A percentile compares a stretch with the other conserved stretches of the same genome.
Conservation (phyloP, 2,888 invertebrate genomes). For the Abscondita cerata region DNA sequence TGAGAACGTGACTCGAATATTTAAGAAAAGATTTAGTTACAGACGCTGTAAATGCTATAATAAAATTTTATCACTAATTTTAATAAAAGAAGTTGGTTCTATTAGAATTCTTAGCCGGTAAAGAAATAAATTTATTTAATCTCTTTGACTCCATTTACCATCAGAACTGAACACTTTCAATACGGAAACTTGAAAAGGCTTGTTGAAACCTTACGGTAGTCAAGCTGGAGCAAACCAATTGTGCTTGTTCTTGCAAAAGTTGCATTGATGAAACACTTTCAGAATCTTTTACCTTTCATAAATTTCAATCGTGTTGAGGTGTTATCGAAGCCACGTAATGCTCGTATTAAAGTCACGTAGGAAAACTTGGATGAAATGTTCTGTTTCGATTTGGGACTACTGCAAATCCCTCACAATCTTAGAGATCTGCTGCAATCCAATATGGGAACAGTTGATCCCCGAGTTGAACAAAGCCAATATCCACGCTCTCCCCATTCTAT, state of each 20-base stretch:
- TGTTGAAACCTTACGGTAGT: constrained; percentile 23
- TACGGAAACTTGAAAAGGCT: background rate
- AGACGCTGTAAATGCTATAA: background rate
- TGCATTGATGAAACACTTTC: constrained; percentile 48
- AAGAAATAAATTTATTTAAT: background rate
- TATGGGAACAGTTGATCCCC: constrained; percentile 57
- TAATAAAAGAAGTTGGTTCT: background rate
- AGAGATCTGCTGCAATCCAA: constrained; percentile 59
- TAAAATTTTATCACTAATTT: background rate
- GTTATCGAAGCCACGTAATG: constrained; percentile 53
- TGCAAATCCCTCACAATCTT: constrained; percentile 60
- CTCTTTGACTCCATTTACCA: background rate
- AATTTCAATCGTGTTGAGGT: constrained; percentile 57
- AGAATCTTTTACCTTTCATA: constrained; percentile 58
- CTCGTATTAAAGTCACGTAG: constrained; percentile 58
- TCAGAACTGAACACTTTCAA: background rate
- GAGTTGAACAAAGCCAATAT: constrained; percentile 54
- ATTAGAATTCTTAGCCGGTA: background rate
- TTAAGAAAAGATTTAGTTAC: background rate
- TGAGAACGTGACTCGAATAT: background rate
- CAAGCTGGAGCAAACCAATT: constrained; percentile 23
- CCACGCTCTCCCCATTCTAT: constrained; percentile 51
- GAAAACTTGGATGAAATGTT: constrained; percentile 59
- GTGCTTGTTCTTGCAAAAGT: constrained; percentile 35
- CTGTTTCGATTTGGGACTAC: constrained; percentile 59